Percentiles rank a stretch among this genome's conserved stretches.
Evolutionary conservation across 1,140 invertebrate species (phyloP).

Genomic region (Lepidurus arcticus): DNA sequence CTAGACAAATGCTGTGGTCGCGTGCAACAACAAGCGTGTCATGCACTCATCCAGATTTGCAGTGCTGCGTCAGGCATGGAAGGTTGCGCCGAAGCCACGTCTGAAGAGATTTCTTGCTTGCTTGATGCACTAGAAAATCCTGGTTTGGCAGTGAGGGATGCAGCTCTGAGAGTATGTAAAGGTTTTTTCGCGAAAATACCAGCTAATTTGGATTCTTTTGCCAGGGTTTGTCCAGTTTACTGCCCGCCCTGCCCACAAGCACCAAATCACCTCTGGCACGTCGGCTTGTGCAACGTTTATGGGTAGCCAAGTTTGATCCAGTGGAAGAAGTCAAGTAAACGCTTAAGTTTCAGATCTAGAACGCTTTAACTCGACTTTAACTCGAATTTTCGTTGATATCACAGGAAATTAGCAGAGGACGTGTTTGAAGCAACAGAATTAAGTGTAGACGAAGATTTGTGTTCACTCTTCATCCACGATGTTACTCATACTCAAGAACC

Average conservation of each 20-base stretch:
- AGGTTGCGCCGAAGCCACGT: conserved; percentile 55
- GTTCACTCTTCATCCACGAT: conserved; percentile 60
- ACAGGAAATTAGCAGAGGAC: conserved; percentile 49
- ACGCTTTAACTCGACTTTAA: not conserved
- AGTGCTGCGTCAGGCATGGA: conserved; percentile 57
- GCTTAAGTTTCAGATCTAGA: not conserved
- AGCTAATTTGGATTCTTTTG: conserved; percentile 36
- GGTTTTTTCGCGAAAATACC: conserved; percentile 28
- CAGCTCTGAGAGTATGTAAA: conserved; percentile 57
- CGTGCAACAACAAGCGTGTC: conserved; percentile 67
- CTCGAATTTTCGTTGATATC: not conserved
- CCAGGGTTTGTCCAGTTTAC: conserved; percentile 60
- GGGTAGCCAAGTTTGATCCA: conserved; percentile 68
- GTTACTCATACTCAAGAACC: conserved; percentile 70
- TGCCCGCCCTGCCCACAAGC: conserved; percentile 56
- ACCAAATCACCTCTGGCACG: conserved; percentile 55
- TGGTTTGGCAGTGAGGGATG: conserved; percentile 65
- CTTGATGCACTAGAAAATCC: conserved; percentile 69
- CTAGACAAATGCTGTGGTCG: conserved; percentile 57
- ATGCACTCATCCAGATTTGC: conserved; percentile 69
- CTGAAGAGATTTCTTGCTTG: conserved; percentile 68
- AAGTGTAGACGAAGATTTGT: conserved; percentile 50
- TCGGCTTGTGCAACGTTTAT: conserved; percentile 61
- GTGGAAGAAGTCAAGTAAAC: conserved; percentile 48
- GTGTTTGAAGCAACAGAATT: conserved; percentile 62